These are phyloP conservation scores for Mormoops blainvillei DNA, from an alignment of 2,113 vertebrate genomes.

Conservation along the genomic window DNA sequence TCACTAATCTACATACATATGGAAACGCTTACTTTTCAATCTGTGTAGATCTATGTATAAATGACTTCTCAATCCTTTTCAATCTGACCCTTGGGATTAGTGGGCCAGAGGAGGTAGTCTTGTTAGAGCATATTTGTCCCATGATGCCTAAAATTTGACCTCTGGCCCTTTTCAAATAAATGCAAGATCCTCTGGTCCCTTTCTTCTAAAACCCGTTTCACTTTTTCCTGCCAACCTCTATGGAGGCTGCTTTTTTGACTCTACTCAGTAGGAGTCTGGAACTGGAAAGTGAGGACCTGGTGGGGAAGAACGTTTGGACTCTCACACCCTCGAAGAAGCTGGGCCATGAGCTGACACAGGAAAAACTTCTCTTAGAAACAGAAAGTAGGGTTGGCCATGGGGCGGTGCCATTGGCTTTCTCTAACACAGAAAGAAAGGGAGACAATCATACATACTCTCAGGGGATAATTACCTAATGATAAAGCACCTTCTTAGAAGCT, in stretches of 20 bases:
- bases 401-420: neutral
- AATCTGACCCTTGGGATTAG: neutral
- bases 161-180: slow-evolving; percentile 33
- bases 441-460: neutral
- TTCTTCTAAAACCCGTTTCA: slow-evolving; percentile 17
- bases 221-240: slow-evolving; percentile 5
- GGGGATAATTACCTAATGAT: slow-evolving; percentile 42
- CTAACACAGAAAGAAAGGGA: neutral
- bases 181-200: neutral
- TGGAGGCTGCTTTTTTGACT: slow-evolving; percentile 46
- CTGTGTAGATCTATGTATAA: neutral
- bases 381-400: neutral
- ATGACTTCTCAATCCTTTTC: neutral
- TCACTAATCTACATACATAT: neutral
- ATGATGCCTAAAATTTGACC: slow-evolving; percentile 15
- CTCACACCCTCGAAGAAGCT: neutral
- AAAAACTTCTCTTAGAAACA: slow-evolving; percentile 27
- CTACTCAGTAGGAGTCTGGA: slow-evolving; percentile 1
- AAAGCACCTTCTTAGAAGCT: neutral
- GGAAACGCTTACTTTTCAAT: neutral
- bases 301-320: slow-evolving; percentile 21
- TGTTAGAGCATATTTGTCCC: neutral
- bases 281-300: slow-evolving; percentile 39
- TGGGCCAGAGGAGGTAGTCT: neutral
- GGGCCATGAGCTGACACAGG: neutral